Base-by-base conservation (phyloP, 2,113 vertebrate genomes). In the Mormoops blainvillei region DNA sequence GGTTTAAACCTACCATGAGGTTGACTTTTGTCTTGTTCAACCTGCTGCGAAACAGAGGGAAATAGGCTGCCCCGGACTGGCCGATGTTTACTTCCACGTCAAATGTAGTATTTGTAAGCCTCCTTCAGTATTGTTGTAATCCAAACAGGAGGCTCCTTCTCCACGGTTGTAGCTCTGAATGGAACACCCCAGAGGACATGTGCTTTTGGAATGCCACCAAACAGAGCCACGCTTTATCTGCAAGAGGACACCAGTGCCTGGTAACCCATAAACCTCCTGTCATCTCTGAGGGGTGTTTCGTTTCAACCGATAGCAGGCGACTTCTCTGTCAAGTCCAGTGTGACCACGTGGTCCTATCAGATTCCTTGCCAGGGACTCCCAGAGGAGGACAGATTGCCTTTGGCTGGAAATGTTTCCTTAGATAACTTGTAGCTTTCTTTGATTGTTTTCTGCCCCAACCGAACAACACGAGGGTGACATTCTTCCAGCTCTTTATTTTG, bases 181-280 rank as follows among this genome's bases (percentile, higher is more conserved):
- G 28, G 52, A 95, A 41, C 28, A 43, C 20, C 2, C 19, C 3
- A 33, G 14, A 70, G 73, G 76, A 90, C 81, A 41, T 1, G 14
- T 19, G 77, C 6, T 9, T 94, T 90, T 95, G 96, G 68, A 92
- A 85, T 82, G 77, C 56, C 83, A 88, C 41, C 84, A 77, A 67
- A 87, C 38, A 58, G 63, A 61, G 56, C 19, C 5, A 5, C 0
- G 0, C 31, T 87, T 63, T 70, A 33, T 74, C 68, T 84, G 78
- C 52, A n/a, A 81, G 87, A 78, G 33, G 61, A 89, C 16, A 4
- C n/a, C 0, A 0, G 82, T 33, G 20, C 41, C 82, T 65, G 70
- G 89, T 48, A 78, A 83, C 56, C 33, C 43, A 28, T 9, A 43
- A 36, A 38, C 38, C 45, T 91, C 5, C 10, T 24, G 61, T 36